Evolutionary conservation across 2,888 invertebrate species (phyloP).

Genomic region (Danaus chrysippus): DNA sequence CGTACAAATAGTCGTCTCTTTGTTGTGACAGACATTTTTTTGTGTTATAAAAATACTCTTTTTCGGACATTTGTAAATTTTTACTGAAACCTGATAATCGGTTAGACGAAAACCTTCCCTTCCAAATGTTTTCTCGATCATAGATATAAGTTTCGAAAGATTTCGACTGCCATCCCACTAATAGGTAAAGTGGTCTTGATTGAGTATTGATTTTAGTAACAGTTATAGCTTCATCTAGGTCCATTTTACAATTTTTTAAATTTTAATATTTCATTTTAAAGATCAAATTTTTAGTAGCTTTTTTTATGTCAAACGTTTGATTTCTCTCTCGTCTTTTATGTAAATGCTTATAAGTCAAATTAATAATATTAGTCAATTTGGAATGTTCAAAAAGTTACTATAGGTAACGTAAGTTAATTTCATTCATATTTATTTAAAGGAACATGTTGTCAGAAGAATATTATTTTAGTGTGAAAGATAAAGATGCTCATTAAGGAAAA

Average conservation of each 20-base stretch:
- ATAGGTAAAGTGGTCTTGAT: constrained; percentile 44
- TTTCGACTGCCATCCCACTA: constrained; percentile 55
- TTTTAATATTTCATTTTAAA: constrained; percentile 1
- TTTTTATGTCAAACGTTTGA: not conserved
- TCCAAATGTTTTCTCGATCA: constrained; percentile 48
- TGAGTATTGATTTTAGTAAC: constrained; percentile 48
- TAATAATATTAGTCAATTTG: too few relatives aligned
- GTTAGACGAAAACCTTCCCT: constrained; percentile 55
- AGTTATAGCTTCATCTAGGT: constrained; percentile 52
- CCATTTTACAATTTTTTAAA: constrained; percentile 39
- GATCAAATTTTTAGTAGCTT: not conserved
- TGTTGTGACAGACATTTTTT: constrained; percentile 49
- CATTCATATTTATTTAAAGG: too few relatives aligned
- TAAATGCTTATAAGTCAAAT: not conserved
- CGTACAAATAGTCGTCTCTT: constrained; percentile 50
- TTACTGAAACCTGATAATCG: constrained; percentile 54
- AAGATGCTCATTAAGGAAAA: too few relatives aligned
- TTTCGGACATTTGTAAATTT: constrained; percentile 50
- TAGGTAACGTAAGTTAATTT: too few relatives aligned
- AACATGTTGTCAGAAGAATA: too few relatives aligned
- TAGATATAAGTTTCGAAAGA: constrained; percentile 59
- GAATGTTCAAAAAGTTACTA: too few relatives aligned
- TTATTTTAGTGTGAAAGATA: too few relatives aligned
- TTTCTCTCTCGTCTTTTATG: not conserved
- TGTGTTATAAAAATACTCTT: constrained; percentile 44